Conservation (phyloP, 2,113 vertebrate species). For the Ailuropoda melanoleuca region DNA sequence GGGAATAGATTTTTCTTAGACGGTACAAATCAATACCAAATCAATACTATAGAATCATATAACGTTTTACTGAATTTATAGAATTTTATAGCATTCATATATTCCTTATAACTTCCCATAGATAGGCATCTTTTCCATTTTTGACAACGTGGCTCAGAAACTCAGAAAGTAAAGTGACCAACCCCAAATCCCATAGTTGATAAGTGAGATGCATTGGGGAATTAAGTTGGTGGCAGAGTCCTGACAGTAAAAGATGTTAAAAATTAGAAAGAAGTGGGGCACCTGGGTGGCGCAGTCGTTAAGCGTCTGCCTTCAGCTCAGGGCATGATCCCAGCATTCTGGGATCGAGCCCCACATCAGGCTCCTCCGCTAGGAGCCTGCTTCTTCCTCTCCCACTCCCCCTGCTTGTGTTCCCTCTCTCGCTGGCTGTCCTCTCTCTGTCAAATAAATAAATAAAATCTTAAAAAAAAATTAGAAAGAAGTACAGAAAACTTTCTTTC, state of each 20-base stretch:
- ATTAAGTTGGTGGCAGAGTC: neutral
- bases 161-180: neutral
- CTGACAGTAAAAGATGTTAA: neutral
- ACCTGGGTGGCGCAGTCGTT: no score
- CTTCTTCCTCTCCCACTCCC: no score
- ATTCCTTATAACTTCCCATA: neutral
- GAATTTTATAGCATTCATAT: neutral
- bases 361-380: no score
- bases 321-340: no score
- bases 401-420: no score
- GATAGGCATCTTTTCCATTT: neutral
- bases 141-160: neutral
- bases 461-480: neutral
- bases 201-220: neutral
- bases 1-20: constrained; percentile 3
- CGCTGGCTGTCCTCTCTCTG: no score
- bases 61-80: neutral
- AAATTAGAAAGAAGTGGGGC: neutral
- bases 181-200: neutral
- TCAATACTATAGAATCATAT: neutral
- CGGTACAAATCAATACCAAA: neutral
- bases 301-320: no score
- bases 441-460: no score
- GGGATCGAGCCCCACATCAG: no score
- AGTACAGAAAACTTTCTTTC: neutral